phyloP scores from a whole-genome alignment of 2,888 invertebrate species.

The Pherbina coryleti region DNA sequence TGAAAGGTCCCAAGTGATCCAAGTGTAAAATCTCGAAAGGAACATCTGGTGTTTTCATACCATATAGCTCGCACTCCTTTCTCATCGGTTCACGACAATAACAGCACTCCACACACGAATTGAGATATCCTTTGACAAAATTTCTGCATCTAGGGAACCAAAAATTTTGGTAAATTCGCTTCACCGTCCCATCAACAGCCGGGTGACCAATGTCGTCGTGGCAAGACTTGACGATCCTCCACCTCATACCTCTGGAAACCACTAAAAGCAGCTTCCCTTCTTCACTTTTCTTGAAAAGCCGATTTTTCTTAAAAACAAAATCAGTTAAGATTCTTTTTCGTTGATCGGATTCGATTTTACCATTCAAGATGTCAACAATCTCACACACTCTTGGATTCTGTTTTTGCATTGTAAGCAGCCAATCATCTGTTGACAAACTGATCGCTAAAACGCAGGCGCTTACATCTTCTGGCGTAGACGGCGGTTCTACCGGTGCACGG shows the following conservation, averaged over 20 bases:
- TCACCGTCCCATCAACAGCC: constrained; percentile 25
- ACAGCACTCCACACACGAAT: constrained; percentile 33
- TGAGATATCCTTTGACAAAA: constrained; percentile 22
- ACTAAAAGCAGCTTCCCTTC: constrained; percentile 18
- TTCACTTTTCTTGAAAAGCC: not conserved
- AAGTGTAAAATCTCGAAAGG: constrained; percentile 45
- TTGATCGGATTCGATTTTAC: not conserved
- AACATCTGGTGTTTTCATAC: constrained; percentile 24
- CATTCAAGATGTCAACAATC: constrained; percentile 26
- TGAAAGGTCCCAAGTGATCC: constrained; percentile 51
- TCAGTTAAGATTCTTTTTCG: not conserved
- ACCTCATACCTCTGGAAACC: constrained; percentile 29
- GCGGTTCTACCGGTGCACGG: constrained; percentile 41
- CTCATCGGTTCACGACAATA: constrained; percentile 5
- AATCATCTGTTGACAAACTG: constrained; percentile 30
- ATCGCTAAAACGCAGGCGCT: constrained; percentile 10
- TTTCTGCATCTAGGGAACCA: constrained; percentile 29
- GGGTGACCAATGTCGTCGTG: constrained; percentile 43
- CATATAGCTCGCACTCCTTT: no score
- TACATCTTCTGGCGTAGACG: constrained; percentile 29
- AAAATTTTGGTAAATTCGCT: constrained; percentile 3
- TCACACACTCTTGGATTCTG: constrained; percentile 36
- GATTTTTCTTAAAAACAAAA: constrained; percentile 22
- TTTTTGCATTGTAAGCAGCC: constrained; percentile 40
- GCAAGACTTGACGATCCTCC: constrained; percentile 41